phyloP scores from a whole-genome alignment of 2,888 invertebrate species.

The Drosophila pseudotalamancana region DNA sequence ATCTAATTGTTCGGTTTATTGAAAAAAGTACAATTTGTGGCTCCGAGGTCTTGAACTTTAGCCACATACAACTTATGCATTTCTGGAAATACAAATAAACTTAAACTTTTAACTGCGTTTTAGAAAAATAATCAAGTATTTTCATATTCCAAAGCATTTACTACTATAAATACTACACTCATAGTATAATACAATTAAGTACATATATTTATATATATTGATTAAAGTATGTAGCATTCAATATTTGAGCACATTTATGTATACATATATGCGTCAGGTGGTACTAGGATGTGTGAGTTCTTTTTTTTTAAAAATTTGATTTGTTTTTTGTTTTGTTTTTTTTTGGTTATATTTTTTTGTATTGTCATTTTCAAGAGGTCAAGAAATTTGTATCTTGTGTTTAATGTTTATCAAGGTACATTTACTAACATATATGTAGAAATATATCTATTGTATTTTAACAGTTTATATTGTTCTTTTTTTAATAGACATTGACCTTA shows the following conservation, averaged over 20 bases:
- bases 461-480: constrained; percentile 39
- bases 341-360: constrained; percentile 45
- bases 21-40: constrained; percentile 20
- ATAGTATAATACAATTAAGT: constrained; percentile 23
- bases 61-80: constrained; percentile 21
- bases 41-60: not conserved
- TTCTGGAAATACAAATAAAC: constrained; percentile 37
- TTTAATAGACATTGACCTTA: constrained; percentile 33
- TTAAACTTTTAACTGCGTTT: constrained; percentile 14
- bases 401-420: constrained; percentile 36
- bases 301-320: constrained; percentile 20
- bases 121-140: constrained; percentile 23
- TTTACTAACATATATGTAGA: constrained; percentile 12
- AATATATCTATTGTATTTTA: constrained; percentile 11
- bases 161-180: constrained; percentile 16
- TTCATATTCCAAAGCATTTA: constrained; percentile 15
- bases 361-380: constrained; percentile 73
- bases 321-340: not conserved
- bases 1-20: constrained; percentile 2
- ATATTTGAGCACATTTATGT: constrained; percentile 9
- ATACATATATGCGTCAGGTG: constrained; percentile 29
- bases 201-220: too few relatives aligned
- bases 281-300: constrained; percentile 27
- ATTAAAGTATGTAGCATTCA: constrained; percentile 20
- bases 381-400: constrained; percentile 48